Evolutionary conservation across 2,888 invertebrate species (phyloP), one percentile per base, ranked within the genome.

Genomic region (Parnassius mnemosyne): DNA sequence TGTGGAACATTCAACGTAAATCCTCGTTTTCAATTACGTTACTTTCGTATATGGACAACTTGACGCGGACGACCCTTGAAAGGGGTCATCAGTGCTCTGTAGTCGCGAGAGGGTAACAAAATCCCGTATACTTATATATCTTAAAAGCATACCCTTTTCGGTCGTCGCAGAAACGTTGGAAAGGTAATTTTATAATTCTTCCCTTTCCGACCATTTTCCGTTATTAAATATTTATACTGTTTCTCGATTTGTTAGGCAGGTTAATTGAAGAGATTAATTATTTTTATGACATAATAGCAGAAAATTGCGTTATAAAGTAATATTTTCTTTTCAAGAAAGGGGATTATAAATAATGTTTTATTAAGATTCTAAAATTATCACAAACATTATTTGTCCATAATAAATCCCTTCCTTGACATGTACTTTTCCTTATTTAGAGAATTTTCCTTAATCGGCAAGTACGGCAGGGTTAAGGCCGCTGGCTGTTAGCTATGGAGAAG

Each of bases 171-270:
- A 59, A 89, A 80, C 86, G 82, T 86, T 89, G 85, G 81, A 82
- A 79, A 80, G 81, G 72, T 86, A 87, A 89, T 88, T 88, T 83
- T 80, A 85, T 89, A 89, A 89, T 85, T 87, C 81, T 87, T 85
- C 88, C 88, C 87, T 89, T 89, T 88, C 79, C 79, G 77, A 75
- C 80, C 85, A 86, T 89, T 90, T 90, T 87, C 84, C 74, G 71
- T 78, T 74, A 85, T 89, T 81, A 87, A 89, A 84, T 80, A 89
- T 89, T 88, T 81, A 89, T 83, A 71, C 76, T 75, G 75, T 77
- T 77, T 79, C 77, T 78, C 72, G 80, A 83, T 86, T 84, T 83
- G 77, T 81, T 78, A 79, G 76, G 73, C 76, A 78, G 79, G 77
- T 79, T 80, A 82, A 84, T 83, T 84, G 76, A 70, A 77, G 63